These are phyloP conservation scores for Cinclus mexicanus DNA, from an alignment of 2,113 vertebrate species.

Conservation along the genomic window DNA sequence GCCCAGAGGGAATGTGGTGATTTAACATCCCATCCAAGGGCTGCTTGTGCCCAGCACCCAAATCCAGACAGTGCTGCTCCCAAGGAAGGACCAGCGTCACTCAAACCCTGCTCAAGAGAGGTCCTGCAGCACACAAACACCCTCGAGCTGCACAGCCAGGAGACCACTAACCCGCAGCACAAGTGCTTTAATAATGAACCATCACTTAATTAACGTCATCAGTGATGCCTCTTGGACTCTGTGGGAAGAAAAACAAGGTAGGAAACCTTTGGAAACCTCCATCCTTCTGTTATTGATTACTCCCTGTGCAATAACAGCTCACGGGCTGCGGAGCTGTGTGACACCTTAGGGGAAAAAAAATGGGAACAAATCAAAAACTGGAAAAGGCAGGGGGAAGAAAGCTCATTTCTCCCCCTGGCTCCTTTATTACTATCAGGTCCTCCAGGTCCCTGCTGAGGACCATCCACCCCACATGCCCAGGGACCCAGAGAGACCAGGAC, in stretches of 20 bases:
- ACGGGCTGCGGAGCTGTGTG: accelerated
- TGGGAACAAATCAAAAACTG: not conserved
- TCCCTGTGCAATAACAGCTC: not conserved
- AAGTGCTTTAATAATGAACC: slow-evolving; percentile 45
- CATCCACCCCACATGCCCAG: accelerated
- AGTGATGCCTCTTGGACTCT: not conserved
- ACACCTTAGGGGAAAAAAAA: not conserved
- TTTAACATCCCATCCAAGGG: not conserved
- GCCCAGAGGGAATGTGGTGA: accelerated
- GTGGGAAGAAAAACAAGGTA: not conserved
- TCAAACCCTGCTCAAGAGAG: not conserved
- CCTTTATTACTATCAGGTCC: not conserved
- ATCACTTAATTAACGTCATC: slow-evolving; percentile 35
- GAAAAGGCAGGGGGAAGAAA: not conserved
- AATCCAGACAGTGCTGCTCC: accelerated
- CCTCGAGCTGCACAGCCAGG: not conserved
- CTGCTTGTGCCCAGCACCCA: accelerated
- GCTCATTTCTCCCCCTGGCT: not conserved
- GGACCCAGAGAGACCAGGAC: not conserved
- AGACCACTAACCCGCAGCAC: not conserved
- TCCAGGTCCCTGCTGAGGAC: not conserved
- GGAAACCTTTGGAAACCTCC: not conserved
- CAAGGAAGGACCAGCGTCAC: not conserved
- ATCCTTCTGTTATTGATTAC: accelerated
- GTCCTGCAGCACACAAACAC: not conserved